A percentile compares a stretch with the other conserved stretches of the same genome.
Conservation (phyloP, 2,113 vertebrate species). For the Noturus placidus region DNA sequence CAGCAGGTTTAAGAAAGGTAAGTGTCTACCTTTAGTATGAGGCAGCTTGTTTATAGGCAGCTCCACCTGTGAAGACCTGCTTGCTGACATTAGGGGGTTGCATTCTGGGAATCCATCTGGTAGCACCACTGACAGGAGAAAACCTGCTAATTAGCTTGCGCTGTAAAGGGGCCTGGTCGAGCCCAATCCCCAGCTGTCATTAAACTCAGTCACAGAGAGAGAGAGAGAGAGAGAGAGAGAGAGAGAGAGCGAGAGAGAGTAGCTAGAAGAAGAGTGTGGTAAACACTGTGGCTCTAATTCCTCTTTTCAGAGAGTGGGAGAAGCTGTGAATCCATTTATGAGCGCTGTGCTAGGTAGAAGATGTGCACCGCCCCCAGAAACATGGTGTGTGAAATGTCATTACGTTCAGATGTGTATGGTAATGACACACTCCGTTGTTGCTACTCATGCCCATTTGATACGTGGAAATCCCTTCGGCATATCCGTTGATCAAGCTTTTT, state of each 20-base stretch:
- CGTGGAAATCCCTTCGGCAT: constrained; percentile 35
- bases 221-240: constrained; percentile 57
- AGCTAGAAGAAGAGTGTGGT: constrained; percentile 24
- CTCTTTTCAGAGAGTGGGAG: constrained; percentile 53
- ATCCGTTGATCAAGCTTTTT: constrained; percentile 32
- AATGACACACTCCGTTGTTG: constrained; percentile 39
- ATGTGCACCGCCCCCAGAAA: constrained; percentile 41
- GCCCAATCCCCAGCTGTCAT: constrained; percentile 69
- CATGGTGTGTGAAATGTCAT: constrained; percentile 48
- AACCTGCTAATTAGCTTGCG: constrained; percentile 74
- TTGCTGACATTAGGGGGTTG: constrained; percentile 57
- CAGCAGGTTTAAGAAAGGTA: not conserved
- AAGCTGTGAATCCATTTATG: constrained; percentile 51
- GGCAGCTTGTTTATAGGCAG: constrained; percentile 33
- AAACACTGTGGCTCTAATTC: constrained; percentile 62
- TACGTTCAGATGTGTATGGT: constrained; percentile 22
- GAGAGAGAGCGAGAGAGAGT: not conserved
- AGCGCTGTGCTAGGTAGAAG: not conserved
- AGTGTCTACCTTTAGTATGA: not conserved
- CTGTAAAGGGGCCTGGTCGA: constrained; percentile 64
- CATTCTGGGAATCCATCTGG: constrained; percentile 63
- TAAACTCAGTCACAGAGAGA: constrained; percentile 64
- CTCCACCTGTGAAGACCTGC: constrained; percentile 60
- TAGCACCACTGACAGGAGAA: constrained; percentile 63
- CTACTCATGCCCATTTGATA: constrained; percentile 23